Evolutionary conservation across 2,797 vertebrate genomes (phyloP).

Genomic region (Cyprinella venusta): DNA sequence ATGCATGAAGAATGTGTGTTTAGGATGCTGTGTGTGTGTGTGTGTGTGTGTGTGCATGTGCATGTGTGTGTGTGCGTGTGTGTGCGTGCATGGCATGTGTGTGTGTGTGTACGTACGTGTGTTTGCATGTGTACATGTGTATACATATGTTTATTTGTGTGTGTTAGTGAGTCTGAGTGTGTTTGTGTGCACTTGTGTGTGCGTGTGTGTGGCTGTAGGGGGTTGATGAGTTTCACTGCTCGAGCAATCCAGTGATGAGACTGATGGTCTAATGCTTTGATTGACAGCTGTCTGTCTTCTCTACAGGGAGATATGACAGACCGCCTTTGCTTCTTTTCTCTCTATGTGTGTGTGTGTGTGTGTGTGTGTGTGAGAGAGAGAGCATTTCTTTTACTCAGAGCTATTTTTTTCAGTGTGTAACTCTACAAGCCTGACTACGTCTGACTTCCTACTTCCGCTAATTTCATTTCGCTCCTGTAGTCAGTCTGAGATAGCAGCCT

Average conservation of each 20-base stretch:
- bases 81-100: no score
- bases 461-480: no score
- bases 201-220: constrained; percentile 18
- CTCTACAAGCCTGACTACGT: no score
- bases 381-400: not conserved
- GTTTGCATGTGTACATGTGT: not conserved
- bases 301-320: constrained; percentile 5
- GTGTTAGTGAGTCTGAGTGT: not conserved
- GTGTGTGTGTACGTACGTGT: not conserved
- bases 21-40: no score
- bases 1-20: constrained; percentile 1
- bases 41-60: no score
- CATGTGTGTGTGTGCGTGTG: no score
- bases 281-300: constrained; percentile 48
- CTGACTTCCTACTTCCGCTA: no score
- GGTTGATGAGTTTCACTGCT: constrained; percentile 38
- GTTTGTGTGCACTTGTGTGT: not conserved
- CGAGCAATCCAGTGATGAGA: constrained; percentile 32
- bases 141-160: no score
- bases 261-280: constrained; percentile 36
- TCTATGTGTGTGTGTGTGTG: not conserved
- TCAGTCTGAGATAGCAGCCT: no score
- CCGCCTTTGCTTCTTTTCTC: not conserved
- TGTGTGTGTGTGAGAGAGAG: not conserved
- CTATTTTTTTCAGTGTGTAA: not conserved